Evolutionary conservation across 2,888 invertebrate species (phyloP), one percentile per base, ranked within the genome.

Genomic region (Drosophila stalkeri): DNA sequence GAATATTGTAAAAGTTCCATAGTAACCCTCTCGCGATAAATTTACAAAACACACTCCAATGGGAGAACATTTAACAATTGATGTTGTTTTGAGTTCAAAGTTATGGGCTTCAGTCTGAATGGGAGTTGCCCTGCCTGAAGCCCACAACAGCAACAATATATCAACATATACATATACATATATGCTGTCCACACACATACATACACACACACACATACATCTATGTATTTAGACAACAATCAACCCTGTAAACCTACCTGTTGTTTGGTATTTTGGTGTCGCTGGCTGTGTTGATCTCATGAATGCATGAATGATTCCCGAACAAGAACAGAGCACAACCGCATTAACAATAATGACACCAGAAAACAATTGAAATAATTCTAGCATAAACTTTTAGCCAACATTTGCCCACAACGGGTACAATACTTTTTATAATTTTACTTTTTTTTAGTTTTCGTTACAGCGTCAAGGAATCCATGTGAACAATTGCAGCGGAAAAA

Each of bases 281-380:
- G 79, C 72, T 81, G 75, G 65, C 57, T 55, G 61, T 81, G 82
- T 77, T 79, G 80, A 84, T 86, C 84, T 75, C 68, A 49, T 86
- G 81, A 72, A 90, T 89, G 87, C 90, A 86, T 87, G 90, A 87
- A 89, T 87, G 90, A 89, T 82, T 89, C 71, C 71, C 69, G 72
- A 75, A 72, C 75, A 75, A 75, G 59, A 73, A 64, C 46, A 65
- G 62, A 43, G 41, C 63, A 77, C 64, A 77, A 47, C 61, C 70
- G 56, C 80, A 72, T 51, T 64, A 81, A 69, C 65, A 78, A 82
- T 90, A 85, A 85, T 90, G 85, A 90, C 90, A 89, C 90, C 84
- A 75, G 78, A 59, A 82, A 89, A 90, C 81, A 90, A 89, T 85
- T 89, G 87, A 75, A 85, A 89, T 81, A 85, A 89, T 90, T 85